phyloP scores from a whole-genome alignment of 2,113 vertebrate genomes.

The Hystrix brachyura region DNA sequence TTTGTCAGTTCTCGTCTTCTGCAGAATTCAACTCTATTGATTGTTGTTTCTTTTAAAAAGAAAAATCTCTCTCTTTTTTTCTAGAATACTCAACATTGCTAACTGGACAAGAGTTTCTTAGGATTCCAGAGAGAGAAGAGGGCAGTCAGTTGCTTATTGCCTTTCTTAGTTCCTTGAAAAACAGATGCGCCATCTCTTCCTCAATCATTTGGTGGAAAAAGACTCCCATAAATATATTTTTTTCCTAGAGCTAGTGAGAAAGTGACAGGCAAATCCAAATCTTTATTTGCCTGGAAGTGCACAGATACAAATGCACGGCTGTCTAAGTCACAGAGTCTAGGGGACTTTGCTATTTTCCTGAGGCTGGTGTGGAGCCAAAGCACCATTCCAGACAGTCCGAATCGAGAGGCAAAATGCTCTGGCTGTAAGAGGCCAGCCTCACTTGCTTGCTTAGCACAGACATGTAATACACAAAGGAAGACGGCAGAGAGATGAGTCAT shows the following conservation, averaged over 20 bases:
- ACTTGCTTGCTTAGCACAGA: conserved; percentile 34
- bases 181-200: conserved; percentile 53
- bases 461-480: conserved; percentile 76
- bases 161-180: conserved; percentile 59
- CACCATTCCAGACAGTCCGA: conserved; percentile 33
- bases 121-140: conserved; percentile 50
- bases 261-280: conserved; percentile 45
- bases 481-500: conserved; percentile 71
- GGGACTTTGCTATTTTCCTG: conserved; percentile 21
- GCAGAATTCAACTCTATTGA: background rate
- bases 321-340: background rate
- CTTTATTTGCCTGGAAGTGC: conserved; percentile 57
- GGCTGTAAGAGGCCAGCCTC: conserved; percentile 65
- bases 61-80: conserved; percentile 25
- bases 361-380: conserved; percentile 1
- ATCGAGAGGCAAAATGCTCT: conserved; percentile 57
- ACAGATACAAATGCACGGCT: conserved; percentile 15
- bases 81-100: background rate
- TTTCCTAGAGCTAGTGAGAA: background rate
- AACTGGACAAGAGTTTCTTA: conserved; percentile 23
- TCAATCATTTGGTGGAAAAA: conserved; percentile 42
- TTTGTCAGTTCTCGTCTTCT: background rate
- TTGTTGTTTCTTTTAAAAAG: background rate
- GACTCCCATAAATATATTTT: background rate
- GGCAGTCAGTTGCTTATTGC: conserved; percentile 6